Base-by-base conservation (phyloP, 1,140 invertebrate genomes). In the Drosophila nasuta region DNA sequence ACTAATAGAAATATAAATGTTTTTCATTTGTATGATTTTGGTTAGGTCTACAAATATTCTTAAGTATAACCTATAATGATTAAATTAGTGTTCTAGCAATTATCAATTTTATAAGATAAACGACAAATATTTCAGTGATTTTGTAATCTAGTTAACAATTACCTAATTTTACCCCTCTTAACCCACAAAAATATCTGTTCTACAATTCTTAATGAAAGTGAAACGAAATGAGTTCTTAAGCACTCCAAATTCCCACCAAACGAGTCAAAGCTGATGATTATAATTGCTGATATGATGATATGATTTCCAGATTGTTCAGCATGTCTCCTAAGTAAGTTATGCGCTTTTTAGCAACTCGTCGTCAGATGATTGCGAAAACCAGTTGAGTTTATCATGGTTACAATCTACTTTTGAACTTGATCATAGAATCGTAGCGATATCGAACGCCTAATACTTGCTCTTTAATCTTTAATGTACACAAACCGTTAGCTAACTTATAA, bases 401-500 rank as follows among this genome's bases (percentile, higher is more conserved):
- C 57, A 38, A 63, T 62, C 72, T 15, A 45, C 45, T 66, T 58
- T 58, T 58, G n/a, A 58, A 59, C 38, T 49, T 66, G 63, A 65
- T 57, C 33, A 54, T 54, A 7, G n/a, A 57, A 57, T 20, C 33
- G 54, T 25, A 41, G 0, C 20, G 7, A 6, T 20, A 38, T 57
- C 11, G 17, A 57, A 57, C 57, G 51, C 43, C 7, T 25, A 5
- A 38, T 30, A 13, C 41, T 52, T 76, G 59, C 51, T 79, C 66
- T 63, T 69, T 62, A 74, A 59, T 85, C 66, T 67, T 59, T 70
- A 77, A 78, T 78, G 56, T 67, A 70, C 41, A 64, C 63, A 76
- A 68, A 88, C 80, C 80, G 80, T 85, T 81, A 89, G 80, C 77
- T 72, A 48, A 17, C 25, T 63, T 64, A 41, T 25, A 25, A 25